phyloP scores from a whole-genome alignment of 2,888 invertebrate species.

The Oligia strigilis region DNA sequence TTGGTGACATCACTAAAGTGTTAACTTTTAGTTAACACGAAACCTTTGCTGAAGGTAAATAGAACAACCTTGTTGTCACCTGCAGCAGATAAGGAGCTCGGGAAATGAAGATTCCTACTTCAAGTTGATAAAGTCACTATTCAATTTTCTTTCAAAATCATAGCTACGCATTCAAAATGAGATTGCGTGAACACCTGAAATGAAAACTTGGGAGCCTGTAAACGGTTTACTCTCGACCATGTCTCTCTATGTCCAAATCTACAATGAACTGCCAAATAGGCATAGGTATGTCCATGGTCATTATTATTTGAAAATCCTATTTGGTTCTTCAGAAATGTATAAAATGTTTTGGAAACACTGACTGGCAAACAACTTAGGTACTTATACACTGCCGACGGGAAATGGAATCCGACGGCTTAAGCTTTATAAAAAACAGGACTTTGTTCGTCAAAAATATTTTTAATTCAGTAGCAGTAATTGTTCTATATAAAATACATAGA shows the following conservation, averaged over 20 bases:
- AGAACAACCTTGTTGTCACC: slow-evolving; percentile 37
- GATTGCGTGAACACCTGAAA: not conserved
- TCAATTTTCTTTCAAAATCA: not conserved
- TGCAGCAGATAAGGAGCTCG: not conserved
- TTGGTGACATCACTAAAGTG: slow-evolving; percentile 54
- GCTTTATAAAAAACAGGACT: not conserved
- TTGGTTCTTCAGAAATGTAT: not conserved
- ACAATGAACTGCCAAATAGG: not conserved
- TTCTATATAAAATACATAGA: not conserved
- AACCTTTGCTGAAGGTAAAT: slow-evolving; percentile 51
- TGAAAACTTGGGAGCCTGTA: not conserved
- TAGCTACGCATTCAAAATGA: not conserved
- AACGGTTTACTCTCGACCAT: not conserved
- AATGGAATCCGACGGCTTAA: slow-evolving; percentile 6
- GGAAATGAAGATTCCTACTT: not conserved
- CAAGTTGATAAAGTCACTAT: not conserved
- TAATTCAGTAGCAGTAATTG: not conserved
- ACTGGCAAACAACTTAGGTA: not conserved
- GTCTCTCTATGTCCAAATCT: not conserved
- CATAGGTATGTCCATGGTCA: not conserved
- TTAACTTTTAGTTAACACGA: slow-evolving; percentile 65
- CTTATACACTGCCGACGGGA: slow-evolving; percentile 13
- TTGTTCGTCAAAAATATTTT: not conserved
- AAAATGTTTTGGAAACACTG: not conserved
- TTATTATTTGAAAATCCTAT: not conserved